phyloP scores from a whole-genome alignment of 1,140 invertebrate genomes.

The Drosophila tani region DNA sequence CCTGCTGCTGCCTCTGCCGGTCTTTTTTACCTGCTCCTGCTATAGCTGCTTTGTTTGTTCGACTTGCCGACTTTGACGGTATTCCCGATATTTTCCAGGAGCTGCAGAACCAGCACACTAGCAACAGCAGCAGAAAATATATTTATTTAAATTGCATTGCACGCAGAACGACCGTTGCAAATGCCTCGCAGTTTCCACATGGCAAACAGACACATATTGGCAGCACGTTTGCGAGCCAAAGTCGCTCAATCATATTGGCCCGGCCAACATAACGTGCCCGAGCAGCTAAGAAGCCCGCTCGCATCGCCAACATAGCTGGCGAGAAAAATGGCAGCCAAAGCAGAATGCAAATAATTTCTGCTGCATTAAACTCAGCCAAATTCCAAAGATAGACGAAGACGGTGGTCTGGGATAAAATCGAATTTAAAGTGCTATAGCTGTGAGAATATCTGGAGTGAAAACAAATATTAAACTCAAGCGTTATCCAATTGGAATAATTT shows the following conservation, averaged over 20 bases:
- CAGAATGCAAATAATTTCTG: conserved; percentile 64
- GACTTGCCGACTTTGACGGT: conserved; percentile 63
- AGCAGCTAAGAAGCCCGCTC: conserved; percentile 19
- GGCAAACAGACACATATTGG: conserved; percentile 65
- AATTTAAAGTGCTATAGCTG: conserved; percentile 1
- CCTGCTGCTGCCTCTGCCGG: not conserved
- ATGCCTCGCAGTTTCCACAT: conserved; percentile 58
- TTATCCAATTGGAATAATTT: not conserved
- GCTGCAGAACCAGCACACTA: conserved; percentile 28
- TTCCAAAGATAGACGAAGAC: conserved; percentile 9
- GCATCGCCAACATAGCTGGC: conserved; percentile 17
- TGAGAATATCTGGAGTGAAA: not conserved
- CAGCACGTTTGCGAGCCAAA: conserved; percentile 53
- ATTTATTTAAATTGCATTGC: conserved; percentile 78
- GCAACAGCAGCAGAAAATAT: conserved; percentile 59
- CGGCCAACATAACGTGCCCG: conserved; percentile 34
- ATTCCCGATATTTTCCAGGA: conserved; percentile 47
- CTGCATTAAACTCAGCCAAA: conserved; percentile 47
- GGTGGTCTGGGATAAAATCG: not conserved
- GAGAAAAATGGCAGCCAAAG: conserved; percentile 57
- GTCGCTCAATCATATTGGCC: conserved; percentile 76
- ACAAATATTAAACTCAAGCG: not conserved
- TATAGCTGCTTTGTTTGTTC: conserved; percentile 59
- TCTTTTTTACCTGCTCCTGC: not conserved
- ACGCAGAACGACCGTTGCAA: conserved; percentile 42